Percentiles rank a stretch among this genome's conserved stretches.
These are phyloP conservation scores for Lindbergichthys nudifrons DNA, from an alignment of 2,797 vertebrate species.

Conservation along the genomic window DNA sequence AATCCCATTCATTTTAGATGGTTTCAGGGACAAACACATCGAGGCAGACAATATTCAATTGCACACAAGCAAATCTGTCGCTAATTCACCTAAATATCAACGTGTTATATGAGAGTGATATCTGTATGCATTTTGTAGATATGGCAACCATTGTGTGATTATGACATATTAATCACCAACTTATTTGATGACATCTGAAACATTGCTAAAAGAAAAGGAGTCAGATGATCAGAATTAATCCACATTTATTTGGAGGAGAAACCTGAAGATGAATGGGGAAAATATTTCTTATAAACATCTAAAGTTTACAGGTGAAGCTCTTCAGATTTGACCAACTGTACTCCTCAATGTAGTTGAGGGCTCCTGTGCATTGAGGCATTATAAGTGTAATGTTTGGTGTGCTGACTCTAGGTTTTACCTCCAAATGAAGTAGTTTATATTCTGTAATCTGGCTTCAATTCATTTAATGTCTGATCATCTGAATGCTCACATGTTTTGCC, in stretches of 20 bases:
- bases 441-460: constrained; percentile 3
- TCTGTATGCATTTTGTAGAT: background rate
- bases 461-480: background rate
- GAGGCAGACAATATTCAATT: background rate
- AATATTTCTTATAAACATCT: background rate
- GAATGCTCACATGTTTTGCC: background rate
- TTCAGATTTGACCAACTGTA: no score
- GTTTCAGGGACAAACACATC: background rate
- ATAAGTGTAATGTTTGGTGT: background rate
- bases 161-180: background rate
- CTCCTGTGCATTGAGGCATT: background rate
- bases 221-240: background rate
- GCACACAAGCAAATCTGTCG: background rate
- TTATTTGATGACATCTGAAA: background rate
- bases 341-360: no score
- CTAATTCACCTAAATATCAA: constrained; percentile 24
- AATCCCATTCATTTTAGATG: no score
- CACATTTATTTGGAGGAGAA: background rate
- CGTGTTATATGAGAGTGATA: constrained; percentile 10
- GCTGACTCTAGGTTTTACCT: background rate
- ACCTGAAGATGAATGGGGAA: background rate
- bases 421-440: background rate
- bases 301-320: background rate
- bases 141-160: background rate
- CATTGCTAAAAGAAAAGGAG: background rate